Evolutionary conservation across 2,888 invertebrate species (phyloP), one percentile per base, ranked within the genome.

Genomic region (Nipponacmea schrenckii): DNA sequence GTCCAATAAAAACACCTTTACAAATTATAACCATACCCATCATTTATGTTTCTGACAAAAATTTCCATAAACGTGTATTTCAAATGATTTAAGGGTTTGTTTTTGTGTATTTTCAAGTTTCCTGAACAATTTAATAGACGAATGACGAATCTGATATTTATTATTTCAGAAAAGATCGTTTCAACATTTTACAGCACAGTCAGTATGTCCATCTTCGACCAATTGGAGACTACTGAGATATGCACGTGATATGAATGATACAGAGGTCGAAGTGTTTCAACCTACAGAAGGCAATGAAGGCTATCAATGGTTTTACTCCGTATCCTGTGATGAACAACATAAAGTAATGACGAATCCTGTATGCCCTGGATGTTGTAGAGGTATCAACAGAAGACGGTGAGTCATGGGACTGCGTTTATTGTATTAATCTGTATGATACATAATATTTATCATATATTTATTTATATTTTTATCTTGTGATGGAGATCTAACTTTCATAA

Each of bases 281-380:
- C 85, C 84, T 10, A 66, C 50, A 3, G 75, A 77, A 17, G 73
- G 75, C 45, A 66, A 78, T 10, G 77, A 79, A 10, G 79, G 79
- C 1, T 79, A 77, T 50, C 86, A 86, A 74, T 85, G 85, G 85
- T 86, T 86, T 76, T 85, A 85, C 74, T 84, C 83, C 8, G 82
- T 84, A n/a, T 78, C 79, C 8, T 86, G 86, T 73, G 77, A 82
- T 72, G 48, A 46, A 17, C 31, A 67, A 56, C 62, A 70, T 20
- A 72, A 77, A 7, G n/a, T 67, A 1, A 63, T 74, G 31, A 70
- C 71, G 64, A 69, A 74, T 24, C 69, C 65, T 2, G 74, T 68
- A 24, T 84, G 84, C 69, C 75, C 80, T 1, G 66, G 70, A 27
- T 84, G 84, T 69, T 86, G 86, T 67, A 79, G 80, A 8, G 85